Evolutionary conservation across 2,888 invertebrate species (phyloP), one percentile per base, ranked within the genome.

Genomic region (Pegoplata infirma): DNA sequence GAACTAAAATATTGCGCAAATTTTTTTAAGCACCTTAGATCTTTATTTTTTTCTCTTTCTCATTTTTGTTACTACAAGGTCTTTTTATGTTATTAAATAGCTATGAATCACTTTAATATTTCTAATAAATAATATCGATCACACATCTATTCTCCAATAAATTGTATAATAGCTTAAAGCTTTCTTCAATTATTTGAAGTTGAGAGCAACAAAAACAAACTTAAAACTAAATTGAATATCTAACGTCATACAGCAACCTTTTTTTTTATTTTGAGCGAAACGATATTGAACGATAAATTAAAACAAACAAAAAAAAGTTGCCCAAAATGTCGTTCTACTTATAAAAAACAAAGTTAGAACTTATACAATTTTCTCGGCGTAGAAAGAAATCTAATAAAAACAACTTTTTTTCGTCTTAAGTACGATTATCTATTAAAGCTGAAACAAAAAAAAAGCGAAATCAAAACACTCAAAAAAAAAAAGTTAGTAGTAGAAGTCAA

Each of bases 241-340:
- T 58, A 66, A 59, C 8, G 10, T 59, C 44, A 66, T 58, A 58
- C n/a, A 53, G 14, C 53, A 68, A 68, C 61, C 47, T 55, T 40
- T 36, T 51, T 64, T 55, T 21, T n/a, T n/a, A n/a, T n/a, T n/a
- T 36, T 3, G 5, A 46, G 25, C 23, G 4, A 61, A 63, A 59
- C n/a, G 36, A 40, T 56, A 56, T 49, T 56, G 8, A 19, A 17
- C 63, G 28, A 69, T 69, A 69, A 69, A 68, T 56, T 69, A 53
- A 64, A 69, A 59, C 44, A 28, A 63, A 32, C 28, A 44, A 12
- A 19, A 28, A 63, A 55, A 76, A 68, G 56, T 59, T 72, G 66
- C 36, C 55, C 40, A 55, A 66, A 69, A 76, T 71, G 55, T 72
- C 53, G 66, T 76, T 72, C 72, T 68, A 73, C 44, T 77, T 68